Percentiles rank a stretch among this genome's conserved stretches.
Evolutionary conservation across 2,797 vertebrate genomes (phyloP).

Genomic region (Huso huso): DNA sequence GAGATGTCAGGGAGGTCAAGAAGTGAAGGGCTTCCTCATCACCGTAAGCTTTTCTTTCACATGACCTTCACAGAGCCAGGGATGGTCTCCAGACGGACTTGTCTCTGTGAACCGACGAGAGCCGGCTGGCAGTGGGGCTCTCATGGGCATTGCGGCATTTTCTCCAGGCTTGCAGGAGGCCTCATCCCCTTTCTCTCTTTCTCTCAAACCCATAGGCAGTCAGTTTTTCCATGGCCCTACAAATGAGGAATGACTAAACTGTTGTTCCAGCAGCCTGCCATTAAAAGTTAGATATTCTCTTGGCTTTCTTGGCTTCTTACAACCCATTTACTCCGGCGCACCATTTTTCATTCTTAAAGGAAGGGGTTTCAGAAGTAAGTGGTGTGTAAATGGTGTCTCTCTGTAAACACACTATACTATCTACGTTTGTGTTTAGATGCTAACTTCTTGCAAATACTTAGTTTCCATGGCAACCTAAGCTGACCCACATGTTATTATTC

Average conservation of each 20-base stretch:
- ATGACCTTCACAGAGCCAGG: conserved; percentile 73
- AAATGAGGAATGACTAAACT: too few species aligned
- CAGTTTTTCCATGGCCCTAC: conserved; percentile 35
- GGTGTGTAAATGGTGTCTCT: too few species aligned
- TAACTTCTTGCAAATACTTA: conserved; percentile 72
- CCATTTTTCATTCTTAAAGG: too few species aligned
- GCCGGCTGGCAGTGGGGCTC: conserved; percentile 69
- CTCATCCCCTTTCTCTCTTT: conserved; percentile 33
- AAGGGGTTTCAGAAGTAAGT: too few species aligned
- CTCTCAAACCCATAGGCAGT: conserved; percentile 49
- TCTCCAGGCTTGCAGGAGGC: conserved; percentile 1
- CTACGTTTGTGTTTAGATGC: conserved; percentile 34
- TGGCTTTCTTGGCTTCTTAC: too few species aligned
- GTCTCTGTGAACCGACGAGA: conserved; percentile 57
- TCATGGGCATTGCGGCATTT: conserved; percentile 86
- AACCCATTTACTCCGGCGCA: too few species aligned
- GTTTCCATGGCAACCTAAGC: conserved; percentile 68
- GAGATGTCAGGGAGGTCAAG: conserved; percentile 49
- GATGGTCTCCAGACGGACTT: conserved; percentile 66
- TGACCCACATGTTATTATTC: conserved; percentile 73
- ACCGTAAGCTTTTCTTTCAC: conserved; percentile 69
- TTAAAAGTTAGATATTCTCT: too few species aligned
- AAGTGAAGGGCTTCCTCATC: conserved; percentile 58
- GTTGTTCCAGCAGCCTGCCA: too few species aligned
- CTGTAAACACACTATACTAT: too few species aligned